phyloP scores from a whole-genome alignment of 2,797 vertebrate genomes.

The Alosa sapidissima region DNA sequence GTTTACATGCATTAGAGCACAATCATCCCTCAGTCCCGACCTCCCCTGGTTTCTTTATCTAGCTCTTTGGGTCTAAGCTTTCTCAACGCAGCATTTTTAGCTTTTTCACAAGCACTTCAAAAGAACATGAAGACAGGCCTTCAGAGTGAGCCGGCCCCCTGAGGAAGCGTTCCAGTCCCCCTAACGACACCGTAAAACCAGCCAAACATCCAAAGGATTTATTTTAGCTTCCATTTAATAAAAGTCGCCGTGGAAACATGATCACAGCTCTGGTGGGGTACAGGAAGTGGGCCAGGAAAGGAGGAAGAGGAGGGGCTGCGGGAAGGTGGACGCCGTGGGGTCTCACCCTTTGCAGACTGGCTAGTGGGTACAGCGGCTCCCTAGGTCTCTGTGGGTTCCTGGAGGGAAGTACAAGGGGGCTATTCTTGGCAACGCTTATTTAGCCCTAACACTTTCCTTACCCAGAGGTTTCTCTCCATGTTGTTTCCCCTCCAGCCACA shows the following conservation, averaged over 20 bases:
- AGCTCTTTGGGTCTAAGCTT: not conserved
- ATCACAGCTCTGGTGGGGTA: not conserved
- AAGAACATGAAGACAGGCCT: not conserved
- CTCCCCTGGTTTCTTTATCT: not conserved
- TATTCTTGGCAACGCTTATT: slow-evolving; percentile 11
- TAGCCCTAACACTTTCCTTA: slow-evolving; percentile 1
- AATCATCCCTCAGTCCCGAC: not conserved
- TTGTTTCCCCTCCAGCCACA: not conserved
- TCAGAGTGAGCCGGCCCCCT: not conserved
- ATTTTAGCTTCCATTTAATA: not conserved
- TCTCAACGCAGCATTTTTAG: not conserved
- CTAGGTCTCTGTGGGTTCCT: not conserved
- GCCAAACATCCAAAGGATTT: slow-evolving; percentile 1
- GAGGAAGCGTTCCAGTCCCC: not conserved
- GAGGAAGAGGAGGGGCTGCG: not conserved
- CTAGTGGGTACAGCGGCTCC: not conserved
- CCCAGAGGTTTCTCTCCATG: not conserved
- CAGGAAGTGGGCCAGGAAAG: not conserved
- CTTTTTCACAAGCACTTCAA: slow-evolving; percentile 6
- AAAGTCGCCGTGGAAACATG: not conserved
- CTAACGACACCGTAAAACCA: slow-evolving; percentile 13
- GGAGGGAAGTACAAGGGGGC: not conserved
- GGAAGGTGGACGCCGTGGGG: not conserved
- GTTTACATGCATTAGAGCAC: too few relatives aligned
- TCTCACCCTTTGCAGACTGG: not conserved